Conservation (phyloP, 2,113 vertebrate genomes). For the Chinchilla lanigera region DNA sequence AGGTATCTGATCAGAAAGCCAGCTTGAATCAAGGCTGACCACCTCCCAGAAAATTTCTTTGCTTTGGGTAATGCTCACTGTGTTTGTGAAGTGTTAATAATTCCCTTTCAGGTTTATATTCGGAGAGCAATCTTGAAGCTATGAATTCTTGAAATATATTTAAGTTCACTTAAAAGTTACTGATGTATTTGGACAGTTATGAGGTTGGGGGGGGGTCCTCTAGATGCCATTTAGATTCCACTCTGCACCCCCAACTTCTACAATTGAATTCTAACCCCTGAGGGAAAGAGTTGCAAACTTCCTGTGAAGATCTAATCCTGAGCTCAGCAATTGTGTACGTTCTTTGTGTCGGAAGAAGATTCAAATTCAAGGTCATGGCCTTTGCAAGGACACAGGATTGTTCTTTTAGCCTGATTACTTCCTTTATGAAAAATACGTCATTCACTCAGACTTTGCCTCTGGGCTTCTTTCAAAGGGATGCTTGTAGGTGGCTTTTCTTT, state of each 20-base stretch:
- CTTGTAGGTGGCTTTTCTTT: conserved; percentile 11
- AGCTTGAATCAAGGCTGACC: background rate
- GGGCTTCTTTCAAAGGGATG: conserved; percentile 64
- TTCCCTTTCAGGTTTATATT: conserved; percentile 12
- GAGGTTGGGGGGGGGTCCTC: background rate
- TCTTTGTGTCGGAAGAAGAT: conserved; percentile 67
- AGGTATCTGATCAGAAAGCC: background rate
- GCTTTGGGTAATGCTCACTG: background rate
- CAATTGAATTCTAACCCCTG: background rate
- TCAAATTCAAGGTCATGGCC: conserved; percentile 67
- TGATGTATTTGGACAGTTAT: background rate
- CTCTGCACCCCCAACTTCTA: background rate
- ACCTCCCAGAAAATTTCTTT: conserved; percentile 1
- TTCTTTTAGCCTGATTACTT: conserved; percentile 67
- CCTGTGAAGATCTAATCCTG: conserved; percentile 30
- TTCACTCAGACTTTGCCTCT: conserved; percentile 70
- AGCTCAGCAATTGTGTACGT: conserved; percentile 44
- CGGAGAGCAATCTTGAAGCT: background rate
- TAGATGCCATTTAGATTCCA: background rate
- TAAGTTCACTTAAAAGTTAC: conserved; percentile 8
- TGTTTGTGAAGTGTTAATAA: background rate
- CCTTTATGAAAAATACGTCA: conserved; percentile 72
- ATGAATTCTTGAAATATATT: background rate
- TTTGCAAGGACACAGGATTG: conserved; percentile 56
- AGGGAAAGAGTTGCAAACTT: conserved; percentile 60